phyloP scores from a whole-genome alignment of 1,140 invertebrate genomes.

The Thaumatotibia leucotreta region DNA sequence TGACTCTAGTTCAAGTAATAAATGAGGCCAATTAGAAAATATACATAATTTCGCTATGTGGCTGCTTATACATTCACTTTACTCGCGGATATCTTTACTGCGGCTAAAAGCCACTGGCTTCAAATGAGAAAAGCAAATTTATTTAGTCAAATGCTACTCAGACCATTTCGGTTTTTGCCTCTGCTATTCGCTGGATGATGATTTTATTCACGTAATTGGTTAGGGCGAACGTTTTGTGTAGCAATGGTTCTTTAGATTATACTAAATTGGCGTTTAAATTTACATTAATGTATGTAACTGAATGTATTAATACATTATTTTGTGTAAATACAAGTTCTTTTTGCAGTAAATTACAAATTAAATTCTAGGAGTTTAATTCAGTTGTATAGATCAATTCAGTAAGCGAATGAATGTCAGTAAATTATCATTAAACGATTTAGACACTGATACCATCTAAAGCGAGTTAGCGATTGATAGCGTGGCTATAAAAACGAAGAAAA shows the following conservation, averaged over 20 bases:
- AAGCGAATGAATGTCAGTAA: no score
- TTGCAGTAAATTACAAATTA: no score
- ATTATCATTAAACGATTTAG: no score
- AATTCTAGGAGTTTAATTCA: no score
- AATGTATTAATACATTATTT: no score
- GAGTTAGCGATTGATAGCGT: no score
- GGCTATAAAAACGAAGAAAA: no score
- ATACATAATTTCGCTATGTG: neutral
- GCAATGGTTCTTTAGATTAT: neutral
- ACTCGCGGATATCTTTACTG: neutral
- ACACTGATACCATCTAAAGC: no score
- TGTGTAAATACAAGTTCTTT: no score
- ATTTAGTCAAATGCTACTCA: conserved; percentile 27
- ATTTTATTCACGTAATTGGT: conserved; percentile 12
- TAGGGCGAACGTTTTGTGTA: neutral
- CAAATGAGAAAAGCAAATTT: conserved; percentile 26
- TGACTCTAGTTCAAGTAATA: neutral
- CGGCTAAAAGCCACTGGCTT: neutral
- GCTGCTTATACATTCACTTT: neutral
- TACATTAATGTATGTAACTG: no score
- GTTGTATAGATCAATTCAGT: no score
- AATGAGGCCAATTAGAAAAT: neutral
- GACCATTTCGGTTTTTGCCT: conserved; percentile 22
- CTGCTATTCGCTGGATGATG: conserved; percentile 5
- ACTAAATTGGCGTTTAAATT: neutral